Base-by-base conservation (phyloP, 2,888 invertebrate species). In the Drosophila setosimentum region DNA sequence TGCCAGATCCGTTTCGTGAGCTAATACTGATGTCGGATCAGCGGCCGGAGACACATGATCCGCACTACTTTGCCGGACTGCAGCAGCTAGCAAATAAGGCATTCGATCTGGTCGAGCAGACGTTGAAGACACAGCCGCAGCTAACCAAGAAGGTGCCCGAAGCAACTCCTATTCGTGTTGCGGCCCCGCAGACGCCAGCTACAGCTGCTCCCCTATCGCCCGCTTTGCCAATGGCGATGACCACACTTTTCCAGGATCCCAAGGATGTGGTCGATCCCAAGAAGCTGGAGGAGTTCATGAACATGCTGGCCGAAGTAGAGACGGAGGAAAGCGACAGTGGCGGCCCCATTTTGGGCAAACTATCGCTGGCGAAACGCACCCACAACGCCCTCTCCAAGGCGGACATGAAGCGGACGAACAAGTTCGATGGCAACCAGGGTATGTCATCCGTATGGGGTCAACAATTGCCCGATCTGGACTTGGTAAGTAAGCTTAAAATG, bases 281-380 rank as follows among this genome's bases (percentile, higher is more conserved):
- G 59, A 93, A 93, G 51, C 82, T 93, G 75, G 91, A 91, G 68
- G 92, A 92, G 51, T 93, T 93, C 70, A 83, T 92, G 68, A 92
- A 91, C 81, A 91, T 93, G 91, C 82, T 93, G 11, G 92, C 92
- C 73, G 93, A 92, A 4, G 89, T 93, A 3, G 93, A 93, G 55
- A 93, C 93, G 0, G 93, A 93, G 71, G 93, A 93, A 66, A 93
- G 93, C 70, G 92, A 93, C 82, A 90, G 89, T 80, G 95, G 95
- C 66, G 94, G 94, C 0, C 95, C 95, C n/a, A 92, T 96, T 42
- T 92, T 96, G 72, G 96, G 96, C 0, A 95, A 95, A 63, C 94
- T 96, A 0, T 95, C 96, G 0, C 93, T 96, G 55, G 95, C 95
- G 3, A 94, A 95, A 13, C 93, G 96, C n/a, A 96, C 96, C 0